A percentile compares a stretch with the other conserved stretches of the same genome.
Conservation (phyloP, 2,797 vertebrate genomes). For the Rachycentron canadum region DNA sequence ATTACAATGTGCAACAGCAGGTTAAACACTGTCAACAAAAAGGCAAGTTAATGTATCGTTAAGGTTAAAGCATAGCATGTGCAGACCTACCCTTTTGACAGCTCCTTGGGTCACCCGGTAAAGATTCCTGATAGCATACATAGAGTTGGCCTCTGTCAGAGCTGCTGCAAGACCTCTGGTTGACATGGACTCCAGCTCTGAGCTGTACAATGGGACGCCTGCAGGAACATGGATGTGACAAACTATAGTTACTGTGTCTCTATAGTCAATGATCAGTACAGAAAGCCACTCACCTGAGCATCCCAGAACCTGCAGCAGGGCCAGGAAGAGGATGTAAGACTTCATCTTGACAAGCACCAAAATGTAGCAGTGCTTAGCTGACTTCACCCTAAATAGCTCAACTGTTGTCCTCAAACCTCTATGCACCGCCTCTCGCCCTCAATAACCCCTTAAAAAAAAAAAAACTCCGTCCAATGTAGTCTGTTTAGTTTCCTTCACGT, state of each 20-base stretch:
- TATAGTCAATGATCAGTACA: fast-evolving
- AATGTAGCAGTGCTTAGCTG: background rate
- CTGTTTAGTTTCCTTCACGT: background rate
- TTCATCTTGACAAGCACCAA: conserved; percentile 66
- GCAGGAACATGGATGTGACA: conserved; percentile 4
- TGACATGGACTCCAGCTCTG: conserved; percentile 57
- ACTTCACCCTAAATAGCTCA: conserved; percentile 39
- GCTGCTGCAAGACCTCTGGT: conserved; percentile 59
- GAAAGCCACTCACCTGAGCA: conserved; percentile 68
- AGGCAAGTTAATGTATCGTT: background rate
- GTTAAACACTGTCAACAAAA: too few species aligned
- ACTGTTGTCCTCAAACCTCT: background rate
- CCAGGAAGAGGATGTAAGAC: conserved; percentile 41
- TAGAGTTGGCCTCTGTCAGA: conserved; percentile 69
- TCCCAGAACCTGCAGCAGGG: conserved; percentile 69
- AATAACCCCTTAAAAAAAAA: conserved; percentile 16
- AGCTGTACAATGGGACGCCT: conserved; percentile 61
- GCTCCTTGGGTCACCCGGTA: conserved; percentile 65
- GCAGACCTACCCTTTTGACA: conserved; percentile 62
- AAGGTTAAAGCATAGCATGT: background rate
- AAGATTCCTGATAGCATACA: conserved; percentile 46
- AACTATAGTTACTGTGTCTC: background rate
- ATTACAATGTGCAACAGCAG: too few species aligned
- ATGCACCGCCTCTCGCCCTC: conserved; percentile 32
- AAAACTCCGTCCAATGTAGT: conserved; percentile 4